A percentile compares a stretch with the other conserved stretches of the same genome.
Conservation (phyloP, 2,888 invertebrate genomes). For the Epistrophella euchroma region DNA sequence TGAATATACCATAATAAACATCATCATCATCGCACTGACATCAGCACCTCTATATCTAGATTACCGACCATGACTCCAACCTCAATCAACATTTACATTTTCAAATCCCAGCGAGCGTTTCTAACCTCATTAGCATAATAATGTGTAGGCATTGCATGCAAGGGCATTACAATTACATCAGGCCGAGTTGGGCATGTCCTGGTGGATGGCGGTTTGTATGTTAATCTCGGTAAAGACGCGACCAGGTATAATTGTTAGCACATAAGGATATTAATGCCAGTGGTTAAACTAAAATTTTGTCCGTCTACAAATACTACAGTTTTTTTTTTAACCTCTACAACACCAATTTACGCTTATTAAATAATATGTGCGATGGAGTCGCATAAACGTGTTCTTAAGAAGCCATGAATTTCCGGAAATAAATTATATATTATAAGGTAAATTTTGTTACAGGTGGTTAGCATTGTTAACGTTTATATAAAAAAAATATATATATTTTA, state of each 20-base stretch:
- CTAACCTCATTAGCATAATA: slow-evolving; percentile 72
- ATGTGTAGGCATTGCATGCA: slow-evolving; percentile 61
- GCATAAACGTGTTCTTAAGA: background rate
- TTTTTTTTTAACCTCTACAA: background rate
- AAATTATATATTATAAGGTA: no score
- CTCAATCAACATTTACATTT: slow-evolving; percentile 72
- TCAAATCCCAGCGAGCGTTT: slow-evolving; percentile 60
- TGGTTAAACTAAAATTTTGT: slow-evolving; percentile 12
- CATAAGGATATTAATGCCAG: slow-evolving; percentile 25
- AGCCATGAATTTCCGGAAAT: background rate
- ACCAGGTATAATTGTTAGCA: slow-evolving; percentile 16
- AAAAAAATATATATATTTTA: no score
- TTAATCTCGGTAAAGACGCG: background rate
- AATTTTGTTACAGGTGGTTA: no score
- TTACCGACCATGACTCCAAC: slow-evolving; percentile 54
- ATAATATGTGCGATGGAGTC: background rate
- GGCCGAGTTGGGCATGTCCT: slow-evolving; percentile 21
- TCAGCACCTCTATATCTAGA: slow-evolving; percentile 35
- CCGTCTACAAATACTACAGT: background rate
- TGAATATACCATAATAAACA: slow-evolving; percentile 19
- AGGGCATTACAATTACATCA: slow-evolving; percentile 61
- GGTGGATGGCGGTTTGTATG: slow-evolving; percentile 15
- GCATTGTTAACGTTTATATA: no score
- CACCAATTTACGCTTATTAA: background rate
- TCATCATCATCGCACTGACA: slow-evolving; percentile 22